A percentile compares a stretch with the other conserved stretches of the same genome.
Evolutionary conservation across 2,888 invertebrate species (phyloP).

Genomic region (Eilema griseolum): DNA sequence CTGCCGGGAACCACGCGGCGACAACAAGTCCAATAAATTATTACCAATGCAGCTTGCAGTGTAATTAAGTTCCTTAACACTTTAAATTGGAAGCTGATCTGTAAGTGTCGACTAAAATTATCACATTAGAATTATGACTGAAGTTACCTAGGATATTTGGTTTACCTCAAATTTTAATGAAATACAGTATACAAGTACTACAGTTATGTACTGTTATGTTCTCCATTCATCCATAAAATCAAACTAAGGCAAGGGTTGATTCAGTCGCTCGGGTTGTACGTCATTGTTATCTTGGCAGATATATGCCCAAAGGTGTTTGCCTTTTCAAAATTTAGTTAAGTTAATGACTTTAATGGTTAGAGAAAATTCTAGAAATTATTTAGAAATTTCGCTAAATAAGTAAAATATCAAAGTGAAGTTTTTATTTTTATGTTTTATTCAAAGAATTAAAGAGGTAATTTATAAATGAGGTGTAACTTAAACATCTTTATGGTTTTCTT

Average conservation of each 20-base stretch:
- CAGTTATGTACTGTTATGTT: constrained; percentile 39
- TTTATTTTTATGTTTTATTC: too few species aligned
- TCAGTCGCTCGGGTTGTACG: constrained; percentile 9
- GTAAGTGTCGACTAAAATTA: constrained; percentile 78
- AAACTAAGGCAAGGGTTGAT: constrained; percentile 16
- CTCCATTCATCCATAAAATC: constrained; percentile 17
- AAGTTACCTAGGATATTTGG: constrained; percentile 81
- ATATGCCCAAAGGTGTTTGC: background rate
- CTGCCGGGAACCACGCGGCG: too few species aligned
- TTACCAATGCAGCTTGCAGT: constrained; percentile 68
- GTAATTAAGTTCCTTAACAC: constrained; percentile 64
- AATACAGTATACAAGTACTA: constrained; percentile 56
- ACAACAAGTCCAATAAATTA: constrained; percentile 76
- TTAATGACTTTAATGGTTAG: too few species aligned
- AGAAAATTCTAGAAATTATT: background rate
- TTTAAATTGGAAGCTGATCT: constrained; percentile 70
- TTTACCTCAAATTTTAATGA: constrained; percentile 74
- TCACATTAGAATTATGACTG: constrained; percentile 82
- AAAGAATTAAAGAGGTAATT: too few species aligned
- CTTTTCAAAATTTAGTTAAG: background rate
- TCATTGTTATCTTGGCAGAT: constrained; percentile 16
- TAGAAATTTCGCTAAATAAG: background rate
- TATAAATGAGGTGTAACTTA: too few species aligned
- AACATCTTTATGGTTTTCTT: too few species aligned
- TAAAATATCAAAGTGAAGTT: background rate